Conservation (phyloP, 1,140 invertebrate species). For the Sinella curviseta region DNA sequence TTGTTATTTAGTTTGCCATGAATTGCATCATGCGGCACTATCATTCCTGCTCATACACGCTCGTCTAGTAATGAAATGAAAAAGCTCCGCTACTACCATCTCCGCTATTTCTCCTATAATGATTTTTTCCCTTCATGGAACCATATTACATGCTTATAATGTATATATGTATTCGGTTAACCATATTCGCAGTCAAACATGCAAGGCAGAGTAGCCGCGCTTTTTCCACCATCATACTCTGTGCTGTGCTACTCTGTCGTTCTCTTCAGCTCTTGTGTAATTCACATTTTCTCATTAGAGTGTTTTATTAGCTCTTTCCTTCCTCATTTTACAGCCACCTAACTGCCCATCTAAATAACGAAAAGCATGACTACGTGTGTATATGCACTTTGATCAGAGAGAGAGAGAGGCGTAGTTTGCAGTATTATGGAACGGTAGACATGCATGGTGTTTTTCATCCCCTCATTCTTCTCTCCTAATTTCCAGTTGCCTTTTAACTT, state of each 20-base stretch:
- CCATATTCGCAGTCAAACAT: no score
- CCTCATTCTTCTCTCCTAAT: conserved; percentile 1
- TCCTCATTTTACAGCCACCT: conserved; percentile 26
- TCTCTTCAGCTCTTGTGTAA: conserved; percentile 11
- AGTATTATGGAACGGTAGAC: not conserved
- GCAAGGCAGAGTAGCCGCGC: no score
- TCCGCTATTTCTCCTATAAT: not conserved
- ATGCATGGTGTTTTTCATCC: conserved; percentile 1
- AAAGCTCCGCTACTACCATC: not conserved
- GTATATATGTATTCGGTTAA: no score
- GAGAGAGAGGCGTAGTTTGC: not conserved
- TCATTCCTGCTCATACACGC: conserved; percentile 14
- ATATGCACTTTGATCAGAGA: not conserved
- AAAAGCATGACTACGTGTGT: conserved; percentile 22
- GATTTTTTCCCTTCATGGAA: not conserved
- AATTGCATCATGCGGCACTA: conserved; percentile 25
- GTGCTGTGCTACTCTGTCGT: no score
- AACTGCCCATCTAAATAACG: conserved; percentile 27
- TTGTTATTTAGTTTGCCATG: conserved; percentile 26
- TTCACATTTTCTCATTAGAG: conserved; percentile 27
- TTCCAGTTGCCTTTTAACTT: conserved; percentile 1
- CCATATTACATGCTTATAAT: not conserved
- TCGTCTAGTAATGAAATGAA: conserved; percentile 14
- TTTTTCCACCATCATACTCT: no score
- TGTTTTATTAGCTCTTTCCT: conserved; percentile 27